Conservation (phyloP, 1,140 invertebrate genomes). For the Brachionus plicatilis region DNA sequence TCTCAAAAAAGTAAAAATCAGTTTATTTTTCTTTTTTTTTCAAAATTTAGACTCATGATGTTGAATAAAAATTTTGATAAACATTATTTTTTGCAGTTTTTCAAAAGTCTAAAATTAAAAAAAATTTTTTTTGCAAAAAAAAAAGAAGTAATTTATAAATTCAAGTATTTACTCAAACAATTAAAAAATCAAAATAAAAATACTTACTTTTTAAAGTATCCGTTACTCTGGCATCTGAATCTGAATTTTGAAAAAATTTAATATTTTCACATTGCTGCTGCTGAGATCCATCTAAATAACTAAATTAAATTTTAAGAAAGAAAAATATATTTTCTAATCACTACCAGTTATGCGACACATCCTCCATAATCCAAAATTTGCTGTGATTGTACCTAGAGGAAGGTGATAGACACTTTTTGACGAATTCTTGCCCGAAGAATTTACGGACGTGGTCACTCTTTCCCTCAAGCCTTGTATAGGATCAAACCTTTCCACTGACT, state of each 20-base stretch:
- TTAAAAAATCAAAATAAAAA: background rate
- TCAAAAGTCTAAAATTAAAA: too few relatives aligned
- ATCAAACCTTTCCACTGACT: background rate
- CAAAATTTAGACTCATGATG: too few relatives aligned
- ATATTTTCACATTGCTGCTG: conserved; percentile 7
- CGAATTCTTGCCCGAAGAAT: background rate
- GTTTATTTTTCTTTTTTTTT: too few relatives aligned
- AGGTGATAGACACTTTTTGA: background rate
- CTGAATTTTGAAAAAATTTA: conserved; percentile 8
- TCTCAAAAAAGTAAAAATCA: too few relatives aligned
- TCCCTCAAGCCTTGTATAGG: background rate
- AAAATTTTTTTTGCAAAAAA: too few relatives aligned
- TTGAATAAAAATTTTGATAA: too few relatives aligned
- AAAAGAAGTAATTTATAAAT: too few relatives aligned
- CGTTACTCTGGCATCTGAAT: background rate
- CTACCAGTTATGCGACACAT: background rate
- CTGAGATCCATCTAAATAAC: background rate
- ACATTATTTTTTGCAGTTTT: too few relatives aligned
- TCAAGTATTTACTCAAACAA: too few relatives aligned
- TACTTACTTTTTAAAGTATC: conserved; percentile 19
- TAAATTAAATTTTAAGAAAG: background rate
- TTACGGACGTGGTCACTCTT: background rate
- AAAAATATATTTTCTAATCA: background rate
- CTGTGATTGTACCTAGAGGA: background rate
- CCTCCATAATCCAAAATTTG: conserved; percentile 10